Evolutionary conservation across 2,888 invertebrate species (phyloP).

Genomic region (Plutella xylostella): DNA sequence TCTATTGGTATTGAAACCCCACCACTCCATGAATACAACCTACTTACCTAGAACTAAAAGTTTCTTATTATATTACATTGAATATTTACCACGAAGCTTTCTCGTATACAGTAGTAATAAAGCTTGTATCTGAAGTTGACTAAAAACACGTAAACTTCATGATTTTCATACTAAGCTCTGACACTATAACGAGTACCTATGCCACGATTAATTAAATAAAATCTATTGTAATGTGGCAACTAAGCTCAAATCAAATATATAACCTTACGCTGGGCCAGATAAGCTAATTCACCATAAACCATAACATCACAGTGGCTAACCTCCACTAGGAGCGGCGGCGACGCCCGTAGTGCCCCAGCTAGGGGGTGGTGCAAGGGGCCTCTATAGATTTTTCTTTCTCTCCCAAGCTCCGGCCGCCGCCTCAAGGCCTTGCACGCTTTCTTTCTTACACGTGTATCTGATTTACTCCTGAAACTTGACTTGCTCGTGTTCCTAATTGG

Average conservation of each 20-base stretch:
- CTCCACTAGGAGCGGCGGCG: neutral
- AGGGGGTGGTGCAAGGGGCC: conserved; percentile 19
- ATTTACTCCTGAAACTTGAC: neutral
- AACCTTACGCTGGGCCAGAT: neutral
- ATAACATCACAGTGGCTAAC: neutral
- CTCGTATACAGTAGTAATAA: too few species aligned
- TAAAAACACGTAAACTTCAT: too few species aligned
- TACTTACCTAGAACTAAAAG: too few species aligned
- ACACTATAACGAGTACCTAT: neutral
- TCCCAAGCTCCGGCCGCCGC: conserved; percentile 38
- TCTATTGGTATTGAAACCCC: too few species aligned
- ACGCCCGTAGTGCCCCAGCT: neutral
- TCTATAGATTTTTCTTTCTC: conserved; percentile 56
- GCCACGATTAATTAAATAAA: neutral
- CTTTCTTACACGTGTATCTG: conserved; percentile 7
- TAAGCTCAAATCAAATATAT: neutral
- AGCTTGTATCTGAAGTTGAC: too few species aligned
- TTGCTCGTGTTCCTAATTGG: neutral
- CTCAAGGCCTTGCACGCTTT: conserved; percentile 35
- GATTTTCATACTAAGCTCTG: too few species aligned
- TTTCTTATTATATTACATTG: too few species aligned
- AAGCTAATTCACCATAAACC: conserved; percentile 13
- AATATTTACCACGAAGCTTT: too few species aligned
- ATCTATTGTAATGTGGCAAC: neutral
- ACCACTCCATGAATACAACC: too few species aligned